A percentile compares a stretch with the other conserved stretches of the same genome.
phyloP scores from a whole-genome alignment of 2,888 invertebrate species.

The Scaptodrosophila latifasciaeformis region DNA sequence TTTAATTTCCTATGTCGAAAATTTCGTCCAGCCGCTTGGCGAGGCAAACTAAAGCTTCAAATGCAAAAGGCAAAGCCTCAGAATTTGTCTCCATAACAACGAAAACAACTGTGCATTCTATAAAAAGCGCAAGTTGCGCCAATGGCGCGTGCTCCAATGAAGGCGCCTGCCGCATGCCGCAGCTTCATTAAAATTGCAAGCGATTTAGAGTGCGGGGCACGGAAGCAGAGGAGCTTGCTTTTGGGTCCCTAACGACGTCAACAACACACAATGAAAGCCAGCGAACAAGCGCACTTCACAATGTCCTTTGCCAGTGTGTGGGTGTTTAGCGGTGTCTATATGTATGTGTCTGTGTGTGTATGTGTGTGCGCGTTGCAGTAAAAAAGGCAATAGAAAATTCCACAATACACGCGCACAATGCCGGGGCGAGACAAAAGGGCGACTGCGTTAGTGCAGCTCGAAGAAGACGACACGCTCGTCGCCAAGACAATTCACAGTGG shows the following conservation, averaged over 20 bases:
- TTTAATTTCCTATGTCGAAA: constrained; percentile 2
- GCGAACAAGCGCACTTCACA: constrained; percentile 18
- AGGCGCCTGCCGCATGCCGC: constrained; percentile 62
- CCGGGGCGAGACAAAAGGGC: constrained; percentile 24
- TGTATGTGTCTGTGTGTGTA: background rate
- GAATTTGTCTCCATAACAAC: background rate
- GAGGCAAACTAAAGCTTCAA: too few species aligned
- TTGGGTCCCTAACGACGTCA: constrained; percentile 54
- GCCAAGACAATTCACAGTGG: constrained; percentile 36
- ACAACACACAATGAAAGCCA: constrained; percentile 41
- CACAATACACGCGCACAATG: constrained; percentile 53
- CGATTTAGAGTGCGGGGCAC: background rate
- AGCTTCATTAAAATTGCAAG: constrained; percentile 64
- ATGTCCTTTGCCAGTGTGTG: too few species aligned
- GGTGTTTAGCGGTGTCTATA: background rate
- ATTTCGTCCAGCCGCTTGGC: background rate
- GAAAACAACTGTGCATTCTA: constrained; percentile 21
- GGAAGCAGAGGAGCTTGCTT: background rate
- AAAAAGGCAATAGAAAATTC: constrained; percentile 63
- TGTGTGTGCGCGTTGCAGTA: constrained; percentile 20
- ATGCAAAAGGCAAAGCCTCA: too few species aligned
- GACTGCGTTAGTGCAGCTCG: constrained; percentile 1
- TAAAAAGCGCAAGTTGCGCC: constrained; percentile 64
- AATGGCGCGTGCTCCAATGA: constrained; percentile 60
- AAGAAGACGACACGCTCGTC: constrained; percentile 10